These are phyloP conservation scores for Naso thynnoides DNA, from an alignment of 2,797 vertebrate genomes.

Conservation along the genomic window DNA sequence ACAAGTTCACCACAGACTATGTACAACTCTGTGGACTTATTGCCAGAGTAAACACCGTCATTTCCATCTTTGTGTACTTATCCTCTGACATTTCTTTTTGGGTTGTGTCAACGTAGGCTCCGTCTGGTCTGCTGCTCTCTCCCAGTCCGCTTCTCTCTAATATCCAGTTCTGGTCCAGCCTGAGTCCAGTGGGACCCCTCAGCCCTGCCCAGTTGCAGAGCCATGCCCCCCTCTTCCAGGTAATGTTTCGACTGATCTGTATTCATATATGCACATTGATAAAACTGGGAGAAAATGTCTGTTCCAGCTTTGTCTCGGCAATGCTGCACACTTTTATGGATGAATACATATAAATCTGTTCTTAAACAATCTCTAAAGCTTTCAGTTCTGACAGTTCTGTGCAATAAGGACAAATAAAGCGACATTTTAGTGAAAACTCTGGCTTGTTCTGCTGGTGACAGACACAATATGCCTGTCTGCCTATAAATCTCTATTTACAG, in stretches of 20 bases:
- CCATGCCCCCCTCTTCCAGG: conserved; percentile 94
- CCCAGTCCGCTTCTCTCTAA: conserved; percentile 94
- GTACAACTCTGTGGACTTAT: conserved; percentile 14
- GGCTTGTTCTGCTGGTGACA: background rate
- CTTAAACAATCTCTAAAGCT: background rate
- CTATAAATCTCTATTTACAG: conserved; percentile 1
- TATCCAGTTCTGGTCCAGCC: conserved; percentile 96
- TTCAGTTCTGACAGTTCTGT: background rate
- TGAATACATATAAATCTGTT: background rate
- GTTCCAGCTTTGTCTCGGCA: background rate
- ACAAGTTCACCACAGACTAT: conserved; percentile 35
- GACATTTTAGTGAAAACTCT: background rate
- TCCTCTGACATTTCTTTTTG: conserved; percentile 48
- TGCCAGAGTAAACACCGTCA: conserved; percentile 54
- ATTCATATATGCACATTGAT: background rate
- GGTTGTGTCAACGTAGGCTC: conserved; percentile 86
- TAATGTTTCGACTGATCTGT: conserved; percentile 59
- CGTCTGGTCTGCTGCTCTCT: conserved; percentile 93
- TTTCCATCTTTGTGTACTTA: conserved; percentile 41
- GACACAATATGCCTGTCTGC: background rate
- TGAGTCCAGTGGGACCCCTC: conserved; percentile 95
- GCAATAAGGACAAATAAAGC: background rate
- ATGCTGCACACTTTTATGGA: background rate
- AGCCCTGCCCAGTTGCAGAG: conserved; percentile 95
- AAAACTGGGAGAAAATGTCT: background rate